Base-by-base conservation (phyloP, 2,888 invertebrate genomes). In the Hirtodrosophila histrioides region DNA sequence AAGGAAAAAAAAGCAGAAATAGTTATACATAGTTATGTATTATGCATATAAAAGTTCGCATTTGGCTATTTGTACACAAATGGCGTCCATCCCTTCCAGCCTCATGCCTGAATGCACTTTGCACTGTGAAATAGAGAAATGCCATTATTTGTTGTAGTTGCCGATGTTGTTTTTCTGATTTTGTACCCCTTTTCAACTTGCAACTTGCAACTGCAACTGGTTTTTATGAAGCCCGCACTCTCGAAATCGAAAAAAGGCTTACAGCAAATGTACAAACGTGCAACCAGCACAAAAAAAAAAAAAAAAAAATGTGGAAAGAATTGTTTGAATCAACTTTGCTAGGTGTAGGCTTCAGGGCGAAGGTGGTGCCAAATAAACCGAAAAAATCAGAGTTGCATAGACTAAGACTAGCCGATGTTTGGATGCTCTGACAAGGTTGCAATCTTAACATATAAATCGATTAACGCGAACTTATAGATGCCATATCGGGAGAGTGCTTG, bases 101-200 rank as follows among this genome's bases (percentile, higher is more conserved):
- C 69, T 55, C 56, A 75, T 70, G 86, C 80, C 77, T 73, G 67
- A 86, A 79, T 81, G 83, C 80, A 86, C 86, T 83, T 85, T 83
- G 45, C 80, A 48, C 82, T 51, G 53, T 54, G 57, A 46, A 69
- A 82, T 62, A 58, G 64, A 69, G 61, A 67, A 72, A 79, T 6
- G 60, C 70, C 56, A 68, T 64, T 79, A 67, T 76, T 86, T 66
- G 71, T 80, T 60, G 49, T 63, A 43, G 50, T 56, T 54, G 45
- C 55, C 57, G 37, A 31, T 61, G 56, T 17, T 57, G 56, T 55
- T 63, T 40, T 57, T 11, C 12, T 41, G 17, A 36, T 33, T 31
- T 36, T 54, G 27, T 70, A 61, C 66, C 73, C 51, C 48, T 63
- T 86, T 70, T 49, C 69, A 68, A 45, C 41, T 44, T 58, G 48